phyloP scores from a whole-genome alignment of 1,140 invertebrate genomes.

The Catajapyx aquilonaris region DNA sequence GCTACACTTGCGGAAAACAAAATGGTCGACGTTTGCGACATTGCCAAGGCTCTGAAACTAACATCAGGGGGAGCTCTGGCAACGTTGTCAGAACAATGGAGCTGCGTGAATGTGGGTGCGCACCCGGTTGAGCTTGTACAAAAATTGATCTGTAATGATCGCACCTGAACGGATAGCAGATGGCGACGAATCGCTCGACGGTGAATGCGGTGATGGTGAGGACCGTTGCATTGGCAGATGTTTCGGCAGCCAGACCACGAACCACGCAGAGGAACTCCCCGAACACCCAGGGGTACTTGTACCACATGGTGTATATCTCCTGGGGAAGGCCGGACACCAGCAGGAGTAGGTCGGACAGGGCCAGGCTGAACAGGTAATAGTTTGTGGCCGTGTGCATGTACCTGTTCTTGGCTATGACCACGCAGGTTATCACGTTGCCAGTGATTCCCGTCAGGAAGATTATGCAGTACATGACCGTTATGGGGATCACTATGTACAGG shows the following conservation, averaged over 20 bases:
- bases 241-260: conserved; percentile 26
- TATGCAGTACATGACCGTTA: conserved; percentile 48
- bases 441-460: conserved; percentile 69
- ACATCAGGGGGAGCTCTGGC: background rate
- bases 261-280: conserved; percentile 29
- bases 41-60: too few species aligned
- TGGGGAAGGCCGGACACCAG: conserved; percentile 23
- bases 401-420: conserved; percentile 64
- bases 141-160: too few species aligned
- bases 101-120: too few species aligned
- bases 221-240: conserved; percentile 33
- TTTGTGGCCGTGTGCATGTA: conserved; percentile 72
- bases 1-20: too few species aligned
- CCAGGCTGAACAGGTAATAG: conserved; percentile 78
- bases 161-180: background rate
- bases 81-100: too few species aligned
- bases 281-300: conserved; percentile 27
- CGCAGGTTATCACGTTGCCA: conserved; percentile 71
- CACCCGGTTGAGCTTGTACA: too few species aligned
- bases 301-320: conserved; percentile 26
- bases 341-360: conserved; percentile 41
- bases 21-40: too few species aligned
- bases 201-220: conserved; percentile 39
- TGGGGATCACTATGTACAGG: conserved; percentile 26
- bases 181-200: conserved; percentile 19